phyloP scores from a whole-genome alignment of 2,113 vertebrate species.

The Poicephalus meyeri region DNA sequence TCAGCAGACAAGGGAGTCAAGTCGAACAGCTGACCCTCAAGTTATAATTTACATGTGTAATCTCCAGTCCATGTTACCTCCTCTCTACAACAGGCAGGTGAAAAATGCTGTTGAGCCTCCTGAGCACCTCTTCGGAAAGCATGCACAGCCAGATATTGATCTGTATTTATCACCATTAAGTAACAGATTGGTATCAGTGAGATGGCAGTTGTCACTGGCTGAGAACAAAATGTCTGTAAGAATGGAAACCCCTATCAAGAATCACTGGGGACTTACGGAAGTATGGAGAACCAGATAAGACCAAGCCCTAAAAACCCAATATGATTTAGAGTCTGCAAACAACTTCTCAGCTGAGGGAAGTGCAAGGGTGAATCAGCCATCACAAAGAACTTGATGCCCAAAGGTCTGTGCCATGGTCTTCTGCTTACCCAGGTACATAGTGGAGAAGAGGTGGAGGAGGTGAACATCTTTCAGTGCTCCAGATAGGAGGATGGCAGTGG shows the following conservation, averaged over 20 bases:
- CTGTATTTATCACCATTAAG: background rate
- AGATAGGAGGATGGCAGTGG: background rate
- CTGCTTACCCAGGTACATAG: background rate
- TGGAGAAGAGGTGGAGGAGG: background rate
- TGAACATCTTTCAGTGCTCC: background rate
- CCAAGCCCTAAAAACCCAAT: background rate
- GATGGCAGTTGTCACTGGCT: background rate
- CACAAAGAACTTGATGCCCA: background rate
- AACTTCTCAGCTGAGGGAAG: background rate
- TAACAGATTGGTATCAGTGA: background rate
- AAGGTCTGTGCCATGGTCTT: background rate
- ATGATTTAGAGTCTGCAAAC: background rate
- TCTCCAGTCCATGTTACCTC: background rate
- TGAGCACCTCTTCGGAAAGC: background rate
- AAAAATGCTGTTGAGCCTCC: background rate
- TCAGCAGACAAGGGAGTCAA: background rate
- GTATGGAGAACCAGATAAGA: background rate
- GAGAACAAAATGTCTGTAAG: background rate
- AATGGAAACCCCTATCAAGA: background rate
- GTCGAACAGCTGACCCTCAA: background rate
- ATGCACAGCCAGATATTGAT: background rate
- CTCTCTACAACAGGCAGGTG: background rate
- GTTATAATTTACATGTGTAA: background rate
- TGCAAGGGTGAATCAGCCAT: background rate
- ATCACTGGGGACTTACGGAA: background rate